Conservation (phyloP, 2,888 invertebrate species). For the Phyllotreta striolata region DNA sequence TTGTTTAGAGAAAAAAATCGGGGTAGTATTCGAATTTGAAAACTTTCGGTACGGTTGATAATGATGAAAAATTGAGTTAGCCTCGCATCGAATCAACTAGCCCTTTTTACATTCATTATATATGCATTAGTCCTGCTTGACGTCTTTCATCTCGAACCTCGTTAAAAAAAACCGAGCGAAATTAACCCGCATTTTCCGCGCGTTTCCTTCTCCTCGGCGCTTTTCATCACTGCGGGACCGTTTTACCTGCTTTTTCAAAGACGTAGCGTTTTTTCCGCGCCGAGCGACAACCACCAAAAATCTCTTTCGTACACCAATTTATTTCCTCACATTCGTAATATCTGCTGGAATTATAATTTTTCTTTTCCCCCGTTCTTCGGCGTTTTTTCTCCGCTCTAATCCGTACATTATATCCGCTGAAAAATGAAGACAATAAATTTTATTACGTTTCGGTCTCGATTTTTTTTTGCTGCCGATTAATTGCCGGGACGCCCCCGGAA, state of each 20-base stretch:
- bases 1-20: no score
- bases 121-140: slow-evolving; percentile 5
- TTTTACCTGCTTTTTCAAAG: slow-evolving; percentile 10
- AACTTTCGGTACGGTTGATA: no score
- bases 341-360: slow-evolving; percentile 29
- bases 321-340: slow-evolving; percentile 27
- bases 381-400: slow-evolving; percentile 16
- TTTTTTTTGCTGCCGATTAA: slow-evolving; percentile 27
- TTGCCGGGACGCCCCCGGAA: slow-evolving; percentile 11
- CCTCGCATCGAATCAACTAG: no score
- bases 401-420: slow-evolving; percentile 29
- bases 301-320: slow-evolving; percentile 25
- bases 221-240: background rate
- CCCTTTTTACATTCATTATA: slow-evolving; percentile 3
- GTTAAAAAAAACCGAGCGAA: slow-evolving; percentile 3
- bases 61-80: no score
- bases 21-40: no score
- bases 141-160: slow-evolving; percentile 8
- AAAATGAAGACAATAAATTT: slow-evolving; percentile 33
- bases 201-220: background rate
- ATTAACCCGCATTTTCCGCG: slow-evolving; percentile 1
- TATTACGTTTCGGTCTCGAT: slow-evolving; percentile 24
- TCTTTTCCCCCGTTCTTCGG: slow-evolving; percentile 13
- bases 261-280: slow-evolving; percentile 9
- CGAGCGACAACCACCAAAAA: slow-evolving; percentile 15